Evolutionary conservation across 2,888 invertebrate species (phyloP), one percentile per base, ranked within the genome.

Genomic region (Unio delphinus): DNA sequence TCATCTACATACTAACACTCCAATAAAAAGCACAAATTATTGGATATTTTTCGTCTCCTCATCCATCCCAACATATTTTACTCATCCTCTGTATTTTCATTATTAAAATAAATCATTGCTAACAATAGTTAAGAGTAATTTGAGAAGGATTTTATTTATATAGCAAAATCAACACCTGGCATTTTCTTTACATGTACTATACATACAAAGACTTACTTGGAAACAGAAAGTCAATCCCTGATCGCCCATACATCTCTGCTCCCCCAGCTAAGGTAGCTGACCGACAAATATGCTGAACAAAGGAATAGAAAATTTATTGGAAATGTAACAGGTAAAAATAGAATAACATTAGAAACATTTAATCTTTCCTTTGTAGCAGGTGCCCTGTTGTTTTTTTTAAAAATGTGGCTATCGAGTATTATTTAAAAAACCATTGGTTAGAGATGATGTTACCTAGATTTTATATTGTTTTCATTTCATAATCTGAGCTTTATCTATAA

Each of bases 191-290:
- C 3, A 55, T 4, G 6, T 15, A n/a, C 5, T 15, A 55, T 30
- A 28, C 34, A 34, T 20, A n/a, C 8, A 17, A 54, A 64, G 28
- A 61, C 5, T 54, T 81, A 72, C 91, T 91, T 69, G 91, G 90
- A 80, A 92, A 92, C 61, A 93, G 90, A 84, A 92, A 93, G 86
- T 90, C 90, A 59, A 89, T 84, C 1, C 93, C 93, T 56, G 93
- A 92, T 65, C 94, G 91, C 4, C 94, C 93, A 87, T 94, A 94
- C 69, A 94, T 93, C 90, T 95, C 95, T 20, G 93, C 93, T 72
- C 93, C 93, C 58, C 94, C 93, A 0, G 94, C 93, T 64, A 95
- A 88, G 0, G 95, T 95, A 1, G 94, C 93, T 23, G 94, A 94
- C 64, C 95, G 93, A 87, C 88, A 90, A 57, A 90, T 86, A 80